Evolutionary conservation across 2,113 vertebrate species (phyloP).

Genomic region (Gracilinanus agilis): DNA sequence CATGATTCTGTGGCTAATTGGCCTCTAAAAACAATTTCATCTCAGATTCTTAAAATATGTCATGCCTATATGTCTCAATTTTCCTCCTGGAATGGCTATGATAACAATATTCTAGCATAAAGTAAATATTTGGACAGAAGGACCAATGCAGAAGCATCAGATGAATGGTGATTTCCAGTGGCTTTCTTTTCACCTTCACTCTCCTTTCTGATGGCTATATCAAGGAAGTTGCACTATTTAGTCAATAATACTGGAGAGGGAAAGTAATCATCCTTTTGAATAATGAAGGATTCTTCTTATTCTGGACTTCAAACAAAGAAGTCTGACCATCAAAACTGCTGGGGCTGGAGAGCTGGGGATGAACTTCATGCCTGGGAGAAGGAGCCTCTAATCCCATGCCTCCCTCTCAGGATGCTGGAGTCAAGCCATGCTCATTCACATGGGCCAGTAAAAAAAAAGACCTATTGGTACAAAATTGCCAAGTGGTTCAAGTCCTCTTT

Average conservation of each 20-base stretch:
- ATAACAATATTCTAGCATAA: constrained; percentile 21
- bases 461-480: neutral
- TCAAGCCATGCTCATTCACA: neutral
- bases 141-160: neutral
- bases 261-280: constrained; percentile 46
- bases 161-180: constrained; percentile 18
- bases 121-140: constrained; percentile 15
- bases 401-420: neutral
- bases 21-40: neutral
- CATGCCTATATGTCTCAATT: neutral
- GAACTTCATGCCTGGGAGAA: constrained; percentile 13
- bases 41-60: neutral
- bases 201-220: constrained; percentile 48
- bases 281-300: constrained; percentile 29
- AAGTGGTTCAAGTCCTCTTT: neutral
- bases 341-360: constrained; percentile 8
- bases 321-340: constrained; percentile 43
- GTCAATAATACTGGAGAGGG: constrained; percentile 4
- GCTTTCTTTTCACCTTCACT: constrained; percentile 36
- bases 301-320: constrained; percentile 41
- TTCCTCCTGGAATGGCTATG: neutral
- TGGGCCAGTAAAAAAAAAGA: neutral
- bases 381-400: neutral
- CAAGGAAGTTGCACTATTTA: constrained; percentile 45
- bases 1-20: neutral